These are phyloP conservation scores for Yponomeuta plumbellus DNA, from an alignment of 2,888 invertebrate species.

Conservation along the genomic window DNA sequence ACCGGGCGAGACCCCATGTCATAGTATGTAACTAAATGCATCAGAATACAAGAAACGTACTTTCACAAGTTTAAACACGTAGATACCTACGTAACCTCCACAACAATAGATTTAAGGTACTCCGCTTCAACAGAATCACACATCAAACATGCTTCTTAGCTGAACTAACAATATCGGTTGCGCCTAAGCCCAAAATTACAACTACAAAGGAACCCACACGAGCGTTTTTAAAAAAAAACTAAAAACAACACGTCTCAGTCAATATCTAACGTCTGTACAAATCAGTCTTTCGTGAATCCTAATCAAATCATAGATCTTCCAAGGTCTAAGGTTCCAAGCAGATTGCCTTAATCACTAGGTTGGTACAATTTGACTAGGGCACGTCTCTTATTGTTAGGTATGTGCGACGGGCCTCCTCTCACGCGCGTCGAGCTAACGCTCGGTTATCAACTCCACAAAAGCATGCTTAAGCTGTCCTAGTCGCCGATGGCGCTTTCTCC, in stretches of 20 bases:
- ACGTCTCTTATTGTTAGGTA: conserved; percentile 5
- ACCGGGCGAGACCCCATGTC: background rate
- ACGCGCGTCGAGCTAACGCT: background rate
- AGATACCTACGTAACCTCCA: background rate
- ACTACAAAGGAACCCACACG: background rate
- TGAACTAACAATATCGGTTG: background rate
- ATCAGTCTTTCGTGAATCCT: conserved; percentile 60
- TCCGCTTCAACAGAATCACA: background rate
- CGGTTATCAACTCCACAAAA: background rate
- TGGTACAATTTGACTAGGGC: conserved; percentile 9
- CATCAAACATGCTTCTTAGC: background rate
- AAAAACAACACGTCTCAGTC: background rate
- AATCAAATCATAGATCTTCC: conserved; percentile 33
- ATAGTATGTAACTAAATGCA: background rate
- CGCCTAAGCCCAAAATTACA: background rate
- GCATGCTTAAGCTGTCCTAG: background rate
- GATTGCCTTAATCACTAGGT: background rate
- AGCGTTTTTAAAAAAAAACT: background rate
- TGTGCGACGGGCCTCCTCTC: background rate
- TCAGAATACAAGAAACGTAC: background rate
- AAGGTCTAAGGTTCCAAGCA: background rate
- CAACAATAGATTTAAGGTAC: background rate
- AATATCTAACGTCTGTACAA: conserved; percentile 24
- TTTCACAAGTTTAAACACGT: background rate
- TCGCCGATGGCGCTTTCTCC: conserved; percentile 29